A percentile compares a stretch with the other conserved stretches of the same genome.
These are phyloP conservation scores for Limonius californicus DNA, from an alignment of 1,140 invertebrate species.

Conservation along the genomic window DNA sequence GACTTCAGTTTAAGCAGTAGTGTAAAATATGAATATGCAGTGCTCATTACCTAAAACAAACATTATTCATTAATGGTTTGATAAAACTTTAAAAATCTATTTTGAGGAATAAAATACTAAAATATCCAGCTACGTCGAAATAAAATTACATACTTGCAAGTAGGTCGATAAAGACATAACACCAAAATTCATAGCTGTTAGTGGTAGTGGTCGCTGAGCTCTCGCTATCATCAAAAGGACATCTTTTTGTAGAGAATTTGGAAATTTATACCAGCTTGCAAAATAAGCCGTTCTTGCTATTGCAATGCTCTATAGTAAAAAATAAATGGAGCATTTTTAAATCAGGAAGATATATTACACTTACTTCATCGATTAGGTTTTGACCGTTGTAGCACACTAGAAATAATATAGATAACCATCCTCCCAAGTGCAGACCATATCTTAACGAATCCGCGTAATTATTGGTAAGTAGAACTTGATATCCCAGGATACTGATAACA, in stretches of 20 bases:
- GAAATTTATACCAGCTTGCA: slow-evolving; percentile 20
- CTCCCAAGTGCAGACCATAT: slow-evolving; percentile 21
- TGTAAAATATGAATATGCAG: slow-evolving; percentile 23
- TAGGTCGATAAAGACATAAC: slow-evolving; percentile 25
- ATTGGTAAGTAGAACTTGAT: slow-evolving; percentile 19
- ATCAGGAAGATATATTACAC: neutral
- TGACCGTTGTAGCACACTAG: slow-evolving; percentile 24
- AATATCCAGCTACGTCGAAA: no score
- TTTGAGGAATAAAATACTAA: no score
- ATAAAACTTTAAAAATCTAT: no score
- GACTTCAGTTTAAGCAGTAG: slow-evolving; percentile 11
- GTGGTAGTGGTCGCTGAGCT: slow-evolving; percentile 21
- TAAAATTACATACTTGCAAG: slow-evolving; percentile 23
- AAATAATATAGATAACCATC: slow-evolving; percentile 24
- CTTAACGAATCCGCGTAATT: slow-evolving; percentile 15
- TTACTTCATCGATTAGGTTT: slow-evolving; percentile 24
- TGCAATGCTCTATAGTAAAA: neutral
- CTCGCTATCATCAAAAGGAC: slow-evolving; percentile 20
- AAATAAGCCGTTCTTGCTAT: slow-evolving; percentile 4
- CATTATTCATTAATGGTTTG: no score
- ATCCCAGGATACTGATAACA: slow-evolving; percentile 26
- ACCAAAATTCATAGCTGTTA: slow-evolving; percentile 20
- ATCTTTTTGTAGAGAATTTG: slow-evolving; percentile 20
- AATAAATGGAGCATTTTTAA: no score
- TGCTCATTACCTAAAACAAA: slow-evolving; percentile 12